Conservation (phyloP, 1,140 invertebrate genomes). For the roundworm (Caenorhabditis elegans) region DNA sequence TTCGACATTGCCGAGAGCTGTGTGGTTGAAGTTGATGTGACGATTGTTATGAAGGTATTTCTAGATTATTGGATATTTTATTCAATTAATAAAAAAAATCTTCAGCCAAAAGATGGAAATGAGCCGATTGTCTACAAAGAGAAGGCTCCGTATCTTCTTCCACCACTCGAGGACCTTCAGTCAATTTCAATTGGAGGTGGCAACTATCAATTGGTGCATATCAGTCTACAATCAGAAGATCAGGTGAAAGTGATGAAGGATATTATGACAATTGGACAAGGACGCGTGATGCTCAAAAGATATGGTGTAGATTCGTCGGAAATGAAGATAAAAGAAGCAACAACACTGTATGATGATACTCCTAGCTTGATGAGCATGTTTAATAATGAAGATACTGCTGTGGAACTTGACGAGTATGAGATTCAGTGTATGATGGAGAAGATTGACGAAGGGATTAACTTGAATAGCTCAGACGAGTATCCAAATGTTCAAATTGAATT, state of each 20-base stretch:
- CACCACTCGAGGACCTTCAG: not conserved
- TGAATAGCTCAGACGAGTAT: not conserved
- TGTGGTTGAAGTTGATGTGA: not conserved
- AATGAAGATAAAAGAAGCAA: not conserved
- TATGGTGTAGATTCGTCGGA: not conserved
- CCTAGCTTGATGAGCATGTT: not conserved
- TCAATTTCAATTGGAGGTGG: not conserved
- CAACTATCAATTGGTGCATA: not conserved
- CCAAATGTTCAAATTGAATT: not conserved
- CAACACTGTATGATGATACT: not conserved
- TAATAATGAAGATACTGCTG: not conserved
- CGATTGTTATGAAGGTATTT: not conserved
- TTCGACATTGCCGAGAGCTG: not conserved
- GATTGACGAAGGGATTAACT: not conserved
- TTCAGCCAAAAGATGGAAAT: not conserved
- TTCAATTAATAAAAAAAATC: not conserved
- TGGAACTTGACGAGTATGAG: not conserved
- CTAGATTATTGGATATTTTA: not conserved
- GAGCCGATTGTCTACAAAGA: not conserved
- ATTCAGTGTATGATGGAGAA: not conserved
- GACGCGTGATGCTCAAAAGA: not conserved
- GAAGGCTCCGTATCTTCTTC: not conserved
- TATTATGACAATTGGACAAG: not conserved
- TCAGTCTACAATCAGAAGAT: not conserved
- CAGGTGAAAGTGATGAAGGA: slow-evolving; percentile 4